Conservation (phyloP, 2,888 invertebrate genomes). For the Cecidostiba fungosa region DNA sequence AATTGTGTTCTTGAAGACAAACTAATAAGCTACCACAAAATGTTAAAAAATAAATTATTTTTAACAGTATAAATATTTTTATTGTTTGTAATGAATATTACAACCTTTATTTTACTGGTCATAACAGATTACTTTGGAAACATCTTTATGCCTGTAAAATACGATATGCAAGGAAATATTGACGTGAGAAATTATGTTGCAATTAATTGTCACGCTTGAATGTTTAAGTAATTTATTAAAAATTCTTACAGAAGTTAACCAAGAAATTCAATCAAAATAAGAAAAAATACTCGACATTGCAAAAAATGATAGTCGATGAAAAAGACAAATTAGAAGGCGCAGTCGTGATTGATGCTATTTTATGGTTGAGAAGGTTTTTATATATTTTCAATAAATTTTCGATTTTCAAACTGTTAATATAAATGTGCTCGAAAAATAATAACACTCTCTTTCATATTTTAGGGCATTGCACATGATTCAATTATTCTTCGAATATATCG, state of each 20-base stretch:
- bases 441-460: conserved; percentile 56
- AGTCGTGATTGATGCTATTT: conserved; percentile 84
- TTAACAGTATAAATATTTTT: neutral
- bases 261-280: conserved; percentile 82
- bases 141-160: conserved; percentile 87
- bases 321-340: conserved; percentile 80
- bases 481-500: conserved; percentile 82
- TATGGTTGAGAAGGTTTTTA: conserved; percentile 88
- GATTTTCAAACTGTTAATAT: no score
- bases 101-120: neutral
- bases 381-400: no score
- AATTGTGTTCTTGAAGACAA: neutral
- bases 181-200: conserved; percentile 83
- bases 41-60: neutral
- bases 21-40: no score
- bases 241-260: conserved; percentile 83
- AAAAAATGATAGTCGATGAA: conserved; percentile 86
- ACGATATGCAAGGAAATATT: conserved; percentile 90
- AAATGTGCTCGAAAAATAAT: neutral
- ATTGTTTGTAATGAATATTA: no score
- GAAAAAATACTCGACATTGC: conserved; percentile 83
- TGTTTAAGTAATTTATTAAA: neutral
- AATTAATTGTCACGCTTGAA: neutral
- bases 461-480: conserved; percentile 86
- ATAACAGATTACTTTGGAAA: conserved; percentile 88